These are phyloP conservation scores for Ophiothrix spiculata DNA, from an alignment of 35 echinoderm and acorn worm genomes.

Conservation along the genomic window DNA sequence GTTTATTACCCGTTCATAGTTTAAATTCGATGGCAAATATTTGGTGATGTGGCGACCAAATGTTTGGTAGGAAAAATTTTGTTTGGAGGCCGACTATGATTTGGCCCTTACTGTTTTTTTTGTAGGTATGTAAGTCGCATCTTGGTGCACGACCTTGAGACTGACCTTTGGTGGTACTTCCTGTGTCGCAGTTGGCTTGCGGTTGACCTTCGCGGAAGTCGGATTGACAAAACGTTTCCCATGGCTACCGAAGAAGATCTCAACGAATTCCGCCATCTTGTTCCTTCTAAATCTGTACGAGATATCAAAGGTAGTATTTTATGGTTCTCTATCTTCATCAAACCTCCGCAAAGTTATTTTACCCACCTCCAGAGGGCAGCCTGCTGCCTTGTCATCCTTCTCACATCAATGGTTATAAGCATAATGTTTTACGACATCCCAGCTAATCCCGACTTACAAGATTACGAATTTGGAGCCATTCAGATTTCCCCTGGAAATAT, in stretches of 20 bases:
- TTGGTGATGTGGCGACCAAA: too few relatives aligned
- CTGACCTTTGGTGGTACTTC: slow-evolving; percentile 84
- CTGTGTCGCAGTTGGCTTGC: slow-evolving; percentile 87
- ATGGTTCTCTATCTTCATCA: slow-evolving; percentile 74
- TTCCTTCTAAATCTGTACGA: slow-evolving; percentile 49
- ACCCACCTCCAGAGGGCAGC: slow-evolving; percentile 80
- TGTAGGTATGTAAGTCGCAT: slow-evolving; percentile 85
- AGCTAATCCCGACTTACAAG: slow-evolving; percentile 31
- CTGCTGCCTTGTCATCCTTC: slow-evolving; percentile 67
- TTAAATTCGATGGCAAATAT: too few relatives aligned
- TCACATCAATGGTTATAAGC: slow-evolving; percentile 75
- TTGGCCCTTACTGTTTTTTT: too few relatives aligned
- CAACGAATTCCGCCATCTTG: slow-evolving; percentile 61
- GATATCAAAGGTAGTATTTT: slow-evolving; percentile 88
- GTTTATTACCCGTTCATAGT: too few relatives aligned
- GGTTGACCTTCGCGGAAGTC: slow-evolving; percentile 48
- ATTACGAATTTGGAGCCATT: slow-evolving; percentile 60
- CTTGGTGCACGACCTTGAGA: slow-evolving; percentile 85
- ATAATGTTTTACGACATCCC: slow-evolving; percentile 88
- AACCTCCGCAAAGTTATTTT: slow-evolving; percentile 74
- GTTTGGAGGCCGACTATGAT: too few relatives aligned
- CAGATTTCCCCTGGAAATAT: slow-evolving; percentile 54
- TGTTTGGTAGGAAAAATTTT: too few relatives aligned
- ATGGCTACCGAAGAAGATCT: slow-evolving; percentile 65
- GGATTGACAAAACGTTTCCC: slow-evolving; percentile 62